These are phyloP conservation scores for Chrysolina americana DNA, from an alignment of 2,888 invertebrate species.

Conservation along the genomic window DNA sequence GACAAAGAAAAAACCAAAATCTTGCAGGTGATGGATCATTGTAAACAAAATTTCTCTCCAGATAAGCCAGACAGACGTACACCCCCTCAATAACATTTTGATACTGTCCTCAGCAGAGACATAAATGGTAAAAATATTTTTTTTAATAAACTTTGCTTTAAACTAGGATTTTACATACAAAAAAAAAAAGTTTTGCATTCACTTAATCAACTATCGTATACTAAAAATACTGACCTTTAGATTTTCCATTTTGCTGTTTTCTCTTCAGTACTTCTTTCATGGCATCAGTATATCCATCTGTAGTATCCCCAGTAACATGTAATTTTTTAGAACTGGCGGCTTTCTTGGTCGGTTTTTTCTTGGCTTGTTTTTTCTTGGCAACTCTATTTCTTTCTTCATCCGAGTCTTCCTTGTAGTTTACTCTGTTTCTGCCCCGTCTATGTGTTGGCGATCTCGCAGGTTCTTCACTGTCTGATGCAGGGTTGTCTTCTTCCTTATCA, in stretches of 20 bases:
- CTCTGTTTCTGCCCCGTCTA: conserved; percentile 19
- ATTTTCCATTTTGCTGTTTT: conserved; percentile 46
- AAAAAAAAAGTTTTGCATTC: no score
- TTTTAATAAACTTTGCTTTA: no score
- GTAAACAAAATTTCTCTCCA: no score
- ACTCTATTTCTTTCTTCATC: conserved; percentile 18
- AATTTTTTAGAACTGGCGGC: conserved; percentile 25
- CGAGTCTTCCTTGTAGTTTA: conserved; percentile 29
- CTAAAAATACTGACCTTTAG: conserved; percentile 6
- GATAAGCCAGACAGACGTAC: no score
- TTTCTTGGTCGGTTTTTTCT: conserved; percentile 22
- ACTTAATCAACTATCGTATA: no score
- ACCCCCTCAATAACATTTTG: no score
- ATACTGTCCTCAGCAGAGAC: no score
- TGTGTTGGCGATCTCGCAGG: neutral
- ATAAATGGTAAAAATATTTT: no score
- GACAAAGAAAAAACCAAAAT: no score
- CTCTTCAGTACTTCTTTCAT: conserved; percentile 53
- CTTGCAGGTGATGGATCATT: no score
- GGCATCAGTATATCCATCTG: conserved; percentile 49
- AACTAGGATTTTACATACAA: no score
- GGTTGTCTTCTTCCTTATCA: conserved; percentile 7
- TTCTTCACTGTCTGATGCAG: conserved; percentile 4
- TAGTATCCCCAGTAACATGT: conserved; percentile 33
- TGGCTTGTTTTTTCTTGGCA: conserved; percentile 26